Evolutionary conservation across 1,140 invertebrate genomes (phyloP).

Genomic region (Hyles euphorbiae): DNA sequence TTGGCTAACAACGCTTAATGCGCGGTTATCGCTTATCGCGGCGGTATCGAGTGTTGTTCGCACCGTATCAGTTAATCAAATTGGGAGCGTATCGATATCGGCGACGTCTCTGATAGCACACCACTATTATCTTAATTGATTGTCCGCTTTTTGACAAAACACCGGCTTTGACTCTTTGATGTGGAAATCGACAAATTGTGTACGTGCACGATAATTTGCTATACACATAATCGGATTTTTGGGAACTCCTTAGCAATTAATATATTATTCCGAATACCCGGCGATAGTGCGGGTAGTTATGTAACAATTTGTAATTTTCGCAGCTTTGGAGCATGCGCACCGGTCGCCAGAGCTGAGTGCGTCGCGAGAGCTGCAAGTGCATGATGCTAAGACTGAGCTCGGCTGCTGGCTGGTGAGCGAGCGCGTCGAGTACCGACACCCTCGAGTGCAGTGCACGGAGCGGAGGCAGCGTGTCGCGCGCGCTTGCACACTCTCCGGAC

Average conservation of each 20-base stretch:
- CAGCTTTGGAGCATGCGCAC: constrained; percentile 49
- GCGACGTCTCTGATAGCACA: constrained; percentile 55
- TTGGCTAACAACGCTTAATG: constrained; percentile 67
- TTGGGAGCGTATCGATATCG: constrained; percentile 68
- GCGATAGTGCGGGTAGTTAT: neutral
- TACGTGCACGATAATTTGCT: too few relatives aligned
- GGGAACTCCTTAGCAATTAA: neutral
- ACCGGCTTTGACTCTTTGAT: constrained; percentile 53
- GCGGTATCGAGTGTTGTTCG: constrained; percentile 61
- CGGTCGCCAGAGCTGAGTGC: constrained; percentile 20
- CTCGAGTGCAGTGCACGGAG: constrained; percentile 10
- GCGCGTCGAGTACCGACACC: constrained; percentile 8
- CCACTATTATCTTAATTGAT: constrained; percentile 71
- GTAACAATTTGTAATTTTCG: constrained; percentile 22
- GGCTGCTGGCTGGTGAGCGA: constrained; percentile 16
- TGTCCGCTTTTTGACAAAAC: constrained; percentile 61
- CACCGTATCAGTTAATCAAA: constrained; percentile 68
- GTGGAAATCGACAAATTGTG: constrained; percentile 12
- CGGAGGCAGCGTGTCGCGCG: too few relatives aligned
- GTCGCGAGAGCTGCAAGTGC: constrained; percentile 19
- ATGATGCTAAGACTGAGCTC: constrained; percentile 40
- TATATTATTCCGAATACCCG: too few relatives aligned
- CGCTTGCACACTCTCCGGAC: constrained; percentile 19
- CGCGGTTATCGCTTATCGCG: constrained; percentile 57
- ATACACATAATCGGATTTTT: too few relatives aligned